These are phyloP conservation scores for Zoanthus solanderi DNA, from an alignment of 92 coral and sea anemone species.

Conservation along the genomic window DNA sequence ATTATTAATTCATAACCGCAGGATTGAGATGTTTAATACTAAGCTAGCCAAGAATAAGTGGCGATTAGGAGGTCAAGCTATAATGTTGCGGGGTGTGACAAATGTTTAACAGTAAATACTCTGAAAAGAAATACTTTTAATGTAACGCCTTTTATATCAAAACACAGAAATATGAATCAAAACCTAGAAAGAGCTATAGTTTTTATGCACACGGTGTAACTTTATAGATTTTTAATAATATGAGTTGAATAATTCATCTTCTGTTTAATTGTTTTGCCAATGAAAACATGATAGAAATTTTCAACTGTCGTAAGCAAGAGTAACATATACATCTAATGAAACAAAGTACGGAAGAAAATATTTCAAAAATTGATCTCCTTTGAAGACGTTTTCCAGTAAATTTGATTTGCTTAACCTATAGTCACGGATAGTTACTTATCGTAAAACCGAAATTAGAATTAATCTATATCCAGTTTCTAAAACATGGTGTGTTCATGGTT, in stretches of 20 bases:
- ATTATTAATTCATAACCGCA: slow-evolving; percentile 12
- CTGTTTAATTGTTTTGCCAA: not conserved
- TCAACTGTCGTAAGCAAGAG: not conserved
- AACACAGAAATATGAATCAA: not conserved
- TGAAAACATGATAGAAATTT: not conserved
- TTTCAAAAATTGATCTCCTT: not conserved
- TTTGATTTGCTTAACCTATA: not conserved
- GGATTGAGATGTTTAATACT: not conserved
- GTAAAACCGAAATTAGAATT: no score
- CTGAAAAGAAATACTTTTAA: not conserved
- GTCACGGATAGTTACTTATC: no score
- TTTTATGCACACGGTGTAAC: not conserved
- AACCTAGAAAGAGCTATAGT: not conserved
- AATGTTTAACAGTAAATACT: not conserved
- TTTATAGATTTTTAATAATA: not conserved
- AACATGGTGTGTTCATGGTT: no score
- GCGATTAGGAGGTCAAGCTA: not conserved
- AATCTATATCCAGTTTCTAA: no score
- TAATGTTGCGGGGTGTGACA: not conserved
- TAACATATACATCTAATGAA: not conserved
- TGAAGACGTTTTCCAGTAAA: not conserved
- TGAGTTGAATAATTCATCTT: not conserved
- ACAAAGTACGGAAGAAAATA: not conserved
- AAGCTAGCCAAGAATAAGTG: no score
- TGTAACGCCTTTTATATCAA: not conserved